A percentile compares a stretch with the other conserved stretches of the same genome.
These are phyloP conservation scores for Tipula lateralis DNA, from an alignment of 2,888 invertebrate genomes.

Conservation along the genomic window DNA sequence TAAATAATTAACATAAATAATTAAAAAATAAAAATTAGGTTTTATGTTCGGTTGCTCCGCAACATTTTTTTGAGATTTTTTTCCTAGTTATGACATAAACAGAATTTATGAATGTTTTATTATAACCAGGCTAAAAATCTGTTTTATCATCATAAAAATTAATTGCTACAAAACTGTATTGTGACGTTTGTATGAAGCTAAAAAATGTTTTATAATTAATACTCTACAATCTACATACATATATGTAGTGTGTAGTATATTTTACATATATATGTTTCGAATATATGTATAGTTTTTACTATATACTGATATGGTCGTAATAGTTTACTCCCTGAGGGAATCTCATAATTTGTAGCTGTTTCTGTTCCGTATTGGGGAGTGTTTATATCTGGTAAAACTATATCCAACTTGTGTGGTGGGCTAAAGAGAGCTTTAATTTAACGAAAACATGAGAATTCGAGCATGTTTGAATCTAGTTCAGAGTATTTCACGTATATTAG, in stretches of 20 bases:
- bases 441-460: no score
- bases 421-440: no score
- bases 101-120: constrained; percentile 15
- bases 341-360: not conserved
- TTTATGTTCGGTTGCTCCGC: not conserved
- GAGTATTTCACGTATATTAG: no score
- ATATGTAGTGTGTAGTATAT: not conserved
- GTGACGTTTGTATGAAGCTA: not conserved
- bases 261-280: not conserved
- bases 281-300: not conserved
- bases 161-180: not conserved
- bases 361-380: not conserved
- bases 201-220: not conserved
- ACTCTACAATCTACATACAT: not conserved
- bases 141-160: not conserved
- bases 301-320: not conserved
- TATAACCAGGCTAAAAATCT: not conserved
- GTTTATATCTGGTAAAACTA: no score
- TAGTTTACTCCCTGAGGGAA: not conserved
- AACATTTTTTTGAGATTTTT: not conserved
- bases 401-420: no score
- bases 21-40: not conserved
- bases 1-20: constrained; percentile 5
- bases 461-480: no score
- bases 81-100: not conserved